These are phyloP conservation scores for Mylabris sibirica DNA, from an alignment of 2,888 invertebrate genomes.

Conservation along the genomic window DNA sequence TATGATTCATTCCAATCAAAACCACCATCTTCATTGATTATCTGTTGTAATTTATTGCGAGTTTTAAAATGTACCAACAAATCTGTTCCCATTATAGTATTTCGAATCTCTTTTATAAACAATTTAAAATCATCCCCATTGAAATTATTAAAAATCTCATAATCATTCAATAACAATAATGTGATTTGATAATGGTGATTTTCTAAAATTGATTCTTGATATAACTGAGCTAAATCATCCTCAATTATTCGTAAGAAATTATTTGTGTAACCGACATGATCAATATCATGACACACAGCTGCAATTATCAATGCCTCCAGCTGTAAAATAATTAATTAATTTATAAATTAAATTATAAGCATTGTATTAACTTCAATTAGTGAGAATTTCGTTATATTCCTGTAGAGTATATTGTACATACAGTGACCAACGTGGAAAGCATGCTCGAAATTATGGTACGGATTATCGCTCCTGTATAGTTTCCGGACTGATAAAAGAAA, in stretches of 20 bases:
- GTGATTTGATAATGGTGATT: constrained; percentile 69
- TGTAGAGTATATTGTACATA: constrained; percentile 65
- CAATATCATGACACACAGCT: constrained; percentile 69
- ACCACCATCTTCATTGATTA: constrained; percentile 59
- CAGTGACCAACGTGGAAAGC: constrained; percentile 71
- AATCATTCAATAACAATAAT: constrained; percentile 66
- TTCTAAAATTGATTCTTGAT: constrained; percentile 67
- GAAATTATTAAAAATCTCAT: constrained; percentile 63
- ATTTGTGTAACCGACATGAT: constrained; percentile 71
- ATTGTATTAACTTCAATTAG: constrained; percentile 38
- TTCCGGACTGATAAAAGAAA: constrained; percentile 64
- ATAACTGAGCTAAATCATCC: constrained; percentile 66
- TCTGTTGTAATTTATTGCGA: constrained; percentile 64
- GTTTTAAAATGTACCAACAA: constrained; percentile 66
- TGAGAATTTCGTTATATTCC: constrained; percentile 57
- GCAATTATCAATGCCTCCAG: constrained; percentile 65
- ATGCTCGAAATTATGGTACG: constrained; percentile 71
- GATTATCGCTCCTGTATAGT: constrained; percentile 63
- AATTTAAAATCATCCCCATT: constrained; percentile 57
- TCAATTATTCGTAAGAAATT: constrained; percentile 66
- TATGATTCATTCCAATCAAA: constrained; percentile 64
- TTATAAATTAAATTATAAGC: constrained; percentile 7
- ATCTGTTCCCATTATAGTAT: constrained; percentile 69
- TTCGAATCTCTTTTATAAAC: constrained; percentile 65
- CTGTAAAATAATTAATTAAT: constrained; percentile 52